phyloP scores from a whole-genome alignment of 2,113 vertebrate genomes.

The Leiothrix lutea region DNA sequence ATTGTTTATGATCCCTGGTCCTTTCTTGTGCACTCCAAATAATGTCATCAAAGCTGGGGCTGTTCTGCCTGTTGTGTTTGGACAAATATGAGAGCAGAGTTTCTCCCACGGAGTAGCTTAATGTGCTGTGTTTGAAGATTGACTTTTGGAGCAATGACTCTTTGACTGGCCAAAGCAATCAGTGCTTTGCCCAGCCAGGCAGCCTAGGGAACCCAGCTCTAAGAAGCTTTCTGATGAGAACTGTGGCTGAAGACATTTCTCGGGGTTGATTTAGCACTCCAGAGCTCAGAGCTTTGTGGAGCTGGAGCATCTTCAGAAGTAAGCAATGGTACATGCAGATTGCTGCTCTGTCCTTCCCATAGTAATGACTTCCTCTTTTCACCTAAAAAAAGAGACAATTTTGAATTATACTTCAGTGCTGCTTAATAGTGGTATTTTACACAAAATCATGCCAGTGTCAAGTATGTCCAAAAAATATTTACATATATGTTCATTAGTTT shows the following conservation, averaged over 20 bases:
- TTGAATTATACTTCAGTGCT: not conserved
- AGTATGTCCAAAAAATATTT: not conserved
- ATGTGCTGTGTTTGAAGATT: not conserved
- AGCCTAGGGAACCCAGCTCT: not conserved
- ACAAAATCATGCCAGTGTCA: not conserved
- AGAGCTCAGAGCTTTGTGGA: not conserved
- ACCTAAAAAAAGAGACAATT: not conserved
- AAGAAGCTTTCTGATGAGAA: not conserved
- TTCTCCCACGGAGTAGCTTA: not conserved
- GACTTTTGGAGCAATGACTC: not conserved
- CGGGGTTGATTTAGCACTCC: not conserved
- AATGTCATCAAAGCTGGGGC: not conserved
- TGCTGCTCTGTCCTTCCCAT: not conserved
- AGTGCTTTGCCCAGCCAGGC: not conserved
- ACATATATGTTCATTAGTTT: not conserved
- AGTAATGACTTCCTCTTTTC: not conserved
- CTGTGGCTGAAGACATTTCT: not conserved
- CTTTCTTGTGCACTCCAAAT: not conserved
- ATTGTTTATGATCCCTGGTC: not conserved
- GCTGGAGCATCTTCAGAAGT: not conserved
- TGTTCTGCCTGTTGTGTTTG: not conserved
- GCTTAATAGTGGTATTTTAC: not conserved
- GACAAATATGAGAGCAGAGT: not conserved
- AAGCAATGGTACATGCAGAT: not conserved
- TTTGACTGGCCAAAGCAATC: conserved; percentile 17